These are phyloP conservation scores for Dicerorhinus sumatrensis DNA, from an alignment of 2,113 vertebrate species.

Conservation along the genomic window DNA sequence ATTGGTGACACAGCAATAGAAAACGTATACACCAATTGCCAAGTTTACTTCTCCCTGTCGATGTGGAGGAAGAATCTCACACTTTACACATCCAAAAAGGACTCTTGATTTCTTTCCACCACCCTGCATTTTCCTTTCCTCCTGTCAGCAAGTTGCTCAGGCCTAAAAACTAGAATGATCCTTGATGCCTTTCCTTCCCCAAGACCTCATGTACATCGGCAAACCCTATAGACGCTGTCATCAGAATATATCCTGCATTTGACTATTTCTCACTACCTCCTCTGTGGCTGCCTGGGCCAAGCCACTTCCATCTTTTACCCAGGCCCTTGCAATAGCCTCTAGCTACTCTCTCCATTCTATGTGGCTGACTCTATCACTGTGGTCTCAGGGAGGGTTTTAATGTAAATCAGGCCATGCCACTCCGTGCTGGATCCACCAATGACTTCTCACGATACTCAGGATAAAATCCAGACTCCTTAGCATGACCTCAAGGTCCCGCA, in stretches of 20 bases:
- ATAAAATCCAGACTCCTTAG: neutral
- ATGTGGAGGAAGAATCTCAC: neutral
- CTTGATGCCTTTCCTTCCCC: neutral
- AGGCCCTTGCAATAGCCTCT: neutral
- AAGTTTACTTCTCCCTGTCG: neutral
- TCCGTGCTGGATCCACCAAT: neutral
- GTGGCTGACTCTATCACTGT: neutral
- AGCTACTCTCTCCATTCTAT: neutral
- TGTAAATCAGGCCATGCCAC: neutral
- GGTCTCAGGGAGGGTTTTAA: neutral
- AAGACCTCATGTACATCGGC: neutral
- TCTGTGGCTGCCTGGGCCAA: neutral
- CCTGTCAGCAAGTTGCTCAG: neutral
- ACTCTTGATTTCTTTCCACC: neutral
- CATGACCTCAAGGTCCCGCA: neutral
- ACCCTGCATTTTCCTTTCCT: slow-evolving; percentile 6
- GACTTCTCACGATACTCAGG: neutral
- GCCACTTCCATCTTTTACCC: neutral
- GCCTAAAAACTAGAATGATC: neutral
- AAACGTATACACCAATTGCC: slow-evolving; percentile 24
- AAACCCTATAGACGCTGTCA: neutral
- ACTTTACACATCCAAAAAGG: neutral
- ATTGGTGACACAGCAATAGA: slow-evolving; percentile 41
- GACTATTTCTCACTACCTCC: neutral
- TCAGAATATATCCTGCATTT: neutral